Conservation (phyloP, 2,797 vertebrate species). For the Notoglanidium macrostoma region DNA sequence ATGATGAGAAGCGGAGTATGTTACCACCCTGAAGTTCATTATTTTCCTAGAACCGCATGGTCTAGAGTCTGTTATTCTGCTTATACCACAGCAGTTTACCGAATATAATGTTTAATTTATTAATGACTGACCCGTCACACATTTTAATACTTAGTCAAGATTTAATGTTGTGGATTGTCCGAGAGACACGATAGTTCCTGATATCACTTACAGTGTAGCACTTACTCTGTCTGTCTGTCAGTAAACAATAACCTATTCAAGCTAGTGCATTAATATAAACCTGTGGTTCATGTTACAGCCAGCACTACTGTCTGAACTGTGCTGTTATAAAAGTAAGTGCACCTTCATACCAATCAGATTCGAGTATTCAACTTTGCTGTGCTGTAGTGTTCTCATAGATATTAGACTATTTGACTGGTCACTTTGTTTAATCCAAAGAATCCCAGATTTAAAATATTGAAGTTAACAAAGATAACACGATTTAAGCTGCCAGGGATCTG, state of each 20-base stretch:
- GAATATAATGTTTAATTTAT: background rate
- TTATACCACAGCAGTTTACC: background rate
- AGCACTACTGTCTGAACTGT: too few relatives aligned
- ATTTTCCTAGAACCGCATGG: background rate
- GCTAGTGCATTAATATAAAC: too few relatives aligned
- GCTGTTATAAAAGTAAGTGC: too few relatives aligned
- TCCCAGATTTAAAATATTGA: background rate
- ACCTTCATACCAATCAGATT: too few relatives aligned
- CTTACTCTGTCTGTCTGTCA: background rate
- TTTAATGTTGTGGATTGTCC: background rate
- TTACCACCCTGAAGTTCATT: background rate
- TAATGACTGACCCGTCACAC: background rate
- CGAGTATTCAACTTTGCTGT: too few relatives aligned
- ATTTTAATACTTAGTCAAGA: background rate
- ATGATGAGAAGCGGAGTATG: background rate
- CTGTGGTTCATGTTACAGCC: too few relatives aligned
- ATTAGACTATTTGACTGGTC: too few relatives aligned
- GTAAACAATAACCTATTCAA: too few relatives aligned
- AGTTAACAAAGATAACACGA: background rate
- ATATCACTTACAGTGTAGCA: background rate
- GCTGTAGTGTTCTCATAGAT: too few relatives aligned
- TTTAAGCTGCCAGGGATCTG: background rate
- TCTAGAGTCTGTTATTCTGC: background rate
- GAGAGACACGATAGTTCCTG: background rate
- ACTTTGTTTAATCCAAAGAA: background rate